Conservation (phyloP, 2,888 invertebrate species). For the Pelosia muscerda region DNA sequence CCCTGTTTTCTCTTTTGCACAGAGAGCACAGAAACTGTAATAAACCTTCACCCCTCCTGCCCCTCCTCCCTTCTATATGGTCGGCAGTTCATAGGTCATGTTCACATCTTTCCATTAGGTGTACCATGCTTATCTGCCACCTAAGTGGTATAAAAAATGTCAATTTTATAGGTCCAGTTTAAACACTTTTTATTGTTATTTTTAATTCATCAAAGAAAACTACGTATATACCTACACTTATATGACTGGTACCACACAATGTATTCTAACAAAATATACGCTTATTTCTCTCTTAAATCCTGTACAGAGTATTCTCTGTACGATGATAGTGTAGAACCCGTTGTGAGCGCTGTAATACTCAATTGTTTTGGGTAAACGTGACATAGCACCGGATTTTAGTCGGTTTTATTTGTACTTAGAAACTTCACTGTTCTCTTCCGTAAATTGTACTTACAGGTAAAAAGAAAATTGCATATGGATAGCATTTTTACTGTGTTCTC, state of each 20-base stretch:
- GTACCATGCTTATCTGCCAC: no score
- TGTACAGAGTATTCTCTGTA: not conserved
- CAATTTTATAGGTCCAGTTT: no score
- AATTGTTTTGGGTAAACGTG: not conserved
- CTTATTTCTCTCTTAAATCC: not conserved
- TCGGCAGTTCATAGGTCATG: no score
- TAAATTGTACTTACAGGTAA: constrained; percentile 28
- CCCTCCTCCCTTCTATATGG: no score
- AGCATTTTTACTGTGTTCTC: not conserved
- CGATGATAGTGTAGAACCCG: not conserved
- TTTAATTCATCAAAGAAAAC: no score
- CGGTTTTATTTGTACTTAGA: not conserved
- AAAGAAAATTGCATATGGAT: not conserved
- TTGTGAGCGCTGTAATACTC: not conserved
- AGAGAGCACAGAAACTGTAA: no score
- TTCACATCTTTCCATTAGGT: no score
- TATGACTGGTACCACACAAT: not conserved
- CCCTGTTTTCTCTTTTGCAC: no score
- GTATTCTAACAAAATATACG: not conserved
- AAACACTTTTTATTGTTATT: no score
- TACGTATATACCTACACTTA: not conserved
- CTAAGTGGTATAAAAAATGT: no score
- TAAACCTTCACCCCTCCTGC: no score
- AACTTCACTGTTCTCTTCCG: constrained; percentile 1
- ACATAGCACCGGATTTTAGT: not conserved